Evolutionary conservation across 2,888 invertebrate species (phyloP).

Genomic region (Drosophila melanosoma): DNA sequence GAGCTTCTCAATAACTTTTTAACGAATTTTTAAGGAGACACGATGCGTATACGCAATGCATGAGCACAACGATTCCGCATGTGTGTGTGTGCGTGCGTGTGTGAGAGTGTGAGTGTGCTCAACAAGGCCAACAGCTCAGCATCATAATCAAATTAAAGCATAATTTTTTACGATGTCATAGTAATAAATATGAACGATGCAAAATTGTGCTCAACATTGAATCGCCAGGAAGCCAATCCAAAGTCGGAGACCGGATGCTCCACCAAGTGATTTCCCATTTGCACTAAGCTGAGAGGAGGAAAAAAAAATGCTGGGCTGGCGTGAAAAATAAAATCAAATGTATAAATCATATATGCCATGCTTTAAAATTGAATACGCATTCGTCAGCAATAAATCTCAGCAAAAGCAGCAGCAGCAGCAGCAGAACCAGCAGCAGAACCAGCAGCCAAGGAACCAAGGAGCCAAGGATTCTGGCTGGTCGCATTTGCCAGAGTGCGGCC

Average conservation of each 20-base stretch:
- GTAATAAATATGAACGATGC: conserved; percentile 78
- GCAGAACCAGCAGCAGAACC: conserved; percentile 9
- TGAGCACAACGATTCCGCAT: not conserved
- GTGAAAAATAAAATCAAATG: conserved; percentile 75
- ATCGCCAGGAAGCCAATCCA: conserved; percentile 21
- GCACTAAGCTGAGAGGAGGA: conserved; percentile 18
- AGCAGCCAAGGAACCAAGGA: conserved; percentile 20
- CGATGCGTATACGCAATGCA: conserved; percentile 66
- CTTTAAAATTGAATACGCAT: conserved; percentile 80
- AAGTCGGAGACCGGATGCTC: conserved; percentile 16
- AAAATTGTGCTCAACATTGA: conserved; percentile 50
- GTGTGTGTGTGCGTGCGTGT: not conserved
- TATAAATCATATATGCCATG: conserved; percentile 77
- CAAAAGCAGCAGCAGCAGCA: conserved; percentile 12
- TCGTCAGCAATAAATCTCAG: conserved; percentile 79
- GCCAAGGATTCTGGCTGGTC: conserved; percentile 55
- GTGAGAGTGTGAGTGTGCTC: conserved; percentile 6
- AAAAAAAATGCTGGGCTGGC: conserved; percentile 34
- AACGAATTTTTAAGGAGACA: conserved; percentile 60
- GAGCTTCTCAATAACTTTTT: conserved; percentile 68
- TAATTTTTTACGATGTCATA: conserved; percentile 80
- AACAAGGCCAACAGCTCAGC: conserved; percentile 42
- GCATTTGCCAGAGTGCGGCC: conserved; percentile 70
- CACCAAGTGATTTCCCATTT: conserved; percentile 60
- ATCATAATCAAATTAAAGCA: conserved; percentile 80